phyloP scores from a whole-genome alignment of 2,888 invertebrate genomes.

The Napeogenes sylphis region DNA sequence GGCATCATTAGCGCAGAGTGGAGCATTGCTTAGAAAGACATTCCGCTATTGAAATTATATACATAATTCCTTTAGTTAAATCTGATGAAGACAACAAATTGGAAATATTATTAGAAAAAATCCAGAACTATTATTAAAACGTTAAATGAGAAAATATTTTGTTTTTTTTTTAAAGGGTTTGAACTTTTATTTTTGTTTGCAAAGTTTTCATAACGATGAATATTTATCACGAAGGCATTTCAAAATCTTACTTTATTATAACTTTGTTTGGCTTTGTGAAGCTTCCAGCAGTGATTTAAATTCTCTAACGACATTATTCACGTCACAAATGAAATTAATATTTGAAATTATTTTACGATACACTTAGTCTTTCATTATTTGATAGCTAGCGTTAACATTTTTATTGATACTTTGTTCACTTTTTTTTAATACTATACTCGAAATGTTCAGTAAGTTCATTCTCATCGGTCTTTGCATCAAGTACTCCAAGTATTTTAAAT shows the following conservation, averaged over 20 bases:
- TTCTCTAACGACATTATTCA: slow-evolving; percentile 9
- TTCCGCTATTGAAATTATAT: slow-evolving; percentile 39
- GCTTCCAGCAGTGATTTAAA: slow-evolving; percentile 6
- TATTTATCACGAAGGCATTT: slow-evolving; percentile 11
- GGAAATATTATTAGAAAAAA: not conserved
- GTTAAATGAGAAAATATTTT: not conserved
- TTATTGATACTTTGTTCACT: no score
- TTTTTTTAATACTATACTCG: no score
- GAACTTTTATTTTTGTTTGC: not conserved
- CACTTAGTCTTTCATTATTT: no score
- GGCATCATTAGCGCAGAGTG: slow-evolving; percentile 58
- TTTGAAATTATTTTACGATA: no score
- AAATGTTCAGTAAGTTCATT: no score
- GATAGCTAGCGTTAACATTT: no score
- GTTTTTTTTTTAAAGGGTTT: not conserved
- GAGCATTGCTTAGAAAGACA: slow-evolving; percentile 50
- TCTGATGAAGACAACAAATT: not conserved
- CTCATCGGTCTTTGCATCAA: no score
- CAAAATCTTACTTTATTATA: slow-evolving; percentile 10
- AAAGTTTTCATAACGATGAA: slow-evolving; percentile 12
- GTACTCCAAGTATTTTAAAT: no score
- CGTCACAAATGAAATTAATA: not conserved
- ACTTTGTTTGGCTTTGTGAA: slow-evolving; percentile 10
- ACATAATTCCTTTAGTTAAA: slow-evolving; percentile 1
- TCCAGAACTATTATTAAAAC: not conserved